A percentile compares a stretch with the other conserved stretches of the same genome.
phyloP scores from a whole-genome alignment of 2,797 vertebrate species.

The Argya squamiceps region DNA sequence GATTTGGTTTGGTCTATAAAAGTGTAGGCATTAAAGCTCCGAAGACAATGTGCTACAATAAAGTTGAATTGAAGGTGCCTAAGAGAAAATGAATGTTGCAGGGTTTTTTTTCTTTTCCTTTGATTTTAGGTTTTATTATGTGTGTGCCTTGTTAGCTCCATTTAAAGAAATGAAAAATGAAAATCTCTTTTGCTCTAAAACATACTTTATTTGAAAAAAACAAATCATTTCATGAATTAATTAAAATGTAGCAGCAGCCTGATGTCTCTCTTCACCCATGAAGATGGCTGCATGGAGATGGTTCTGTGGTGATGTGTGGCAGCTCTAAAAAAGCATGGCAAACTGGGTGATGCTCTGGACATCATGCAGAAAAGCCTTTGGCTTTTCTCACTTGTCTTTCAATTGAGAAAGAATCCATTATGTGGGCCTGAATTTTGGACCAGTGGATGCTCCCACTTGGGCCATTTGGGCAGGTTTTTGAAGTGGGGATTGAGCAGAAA shows the following conservation, averaged over 20 bases:
- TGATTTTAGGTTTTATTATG: conserved; percentile 20
- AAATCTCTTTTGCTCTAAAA: not conserved
- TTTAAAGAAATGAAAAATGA: not conserved
- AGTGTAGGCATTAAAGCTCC: not conserved
- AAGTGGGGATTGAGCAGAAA: not conserved
- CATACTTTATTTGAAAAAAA: not conserved
- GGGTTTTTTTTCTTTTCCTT: not conserved
- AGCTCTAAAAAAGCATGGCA: not conserved
- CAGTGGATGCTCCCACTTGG: fast-evolving
- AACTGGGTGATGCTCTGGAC: not conserved
- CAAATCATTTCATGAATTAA: not conserved
- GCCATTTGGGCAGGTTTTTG: not conserved
- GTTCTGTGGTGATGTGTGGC: not conserved
- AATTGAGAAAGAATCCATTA: not conserved
- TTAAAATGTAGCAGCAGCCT: not conserved
- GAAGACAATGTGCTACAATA: not conserved
- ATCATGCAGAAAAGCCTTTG: not conserved
- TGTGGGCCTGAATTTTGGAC: not conserved
- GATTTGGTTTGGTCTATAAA: not conserved
- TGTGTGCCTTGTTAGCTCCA: not conserved
- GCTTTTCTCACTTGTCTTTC: not conserved
- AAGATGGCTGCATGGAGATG: fast-evolving
- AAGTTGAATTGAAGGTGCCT: not conserved
- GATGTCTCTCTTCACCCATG: not conserved
- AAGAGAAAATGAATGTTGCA: not conserved